phyloP scores from a whole-genome alignment of 2,797 vertebrate species.

The Emydoidea blandingii region DNA sequence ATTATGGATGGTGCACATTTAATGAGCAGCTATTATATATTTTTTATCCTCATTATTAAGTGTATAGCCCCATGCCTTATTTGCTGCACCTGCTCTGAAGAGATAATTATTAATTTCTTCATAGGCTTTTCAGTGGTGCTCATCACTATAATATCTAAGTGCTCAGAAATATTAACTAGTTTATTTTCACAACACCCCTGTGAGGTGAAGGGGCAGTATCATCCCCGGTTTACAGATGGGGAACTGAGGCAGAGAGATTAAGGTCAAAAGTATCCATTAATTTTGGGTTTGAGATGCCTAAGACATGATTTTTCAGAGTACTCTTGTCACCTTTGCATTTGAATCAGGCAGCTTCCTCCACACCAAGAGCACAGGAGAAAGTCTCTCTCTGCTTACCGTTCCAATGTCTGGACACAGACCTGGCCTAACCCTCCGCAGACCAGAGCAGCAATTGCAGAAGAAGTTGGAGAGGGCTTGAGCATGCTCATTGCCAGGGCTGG shows the following conservation, averaged over 20 bases:
- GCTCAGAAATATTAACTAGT: neutral
- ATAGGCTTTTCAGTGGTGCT: neutral
- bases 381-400: neutral
- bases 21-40: slow-evolving; percentile 15
- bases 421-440: neutral
- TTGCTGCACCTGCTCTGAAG: slow-evolving; percentile 30
- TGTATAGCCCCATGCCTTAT: neutral
- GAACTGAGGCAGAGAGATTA: neutral
- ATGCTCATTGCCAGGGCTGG: too few species aligned
- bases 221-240: neutral
- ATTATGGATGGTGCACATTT: neutral
- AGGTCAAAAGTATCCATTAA: neutral
- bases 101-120: neutral
- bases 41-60: slow-evolving; percentile 35
- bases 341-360: too few species aligned
- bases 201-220: neutral
- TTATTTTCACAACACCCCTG: neutral
- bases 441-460: neutral
- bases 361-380: neutral
- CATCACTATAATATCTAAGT: rapidly evolving
- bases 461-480: neutral
- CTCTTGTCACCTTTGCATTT: slow-evolving; percentile 3
- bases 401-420: neutral
- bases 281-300: neutral
- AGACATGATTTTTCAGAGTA: neutral